Percentiles rank a stretch among this genome's conserved stretches.
phyloP scores from a whole-genome alignment of 2,113 vertebrate species.

The Noturus placidus region DNA sequence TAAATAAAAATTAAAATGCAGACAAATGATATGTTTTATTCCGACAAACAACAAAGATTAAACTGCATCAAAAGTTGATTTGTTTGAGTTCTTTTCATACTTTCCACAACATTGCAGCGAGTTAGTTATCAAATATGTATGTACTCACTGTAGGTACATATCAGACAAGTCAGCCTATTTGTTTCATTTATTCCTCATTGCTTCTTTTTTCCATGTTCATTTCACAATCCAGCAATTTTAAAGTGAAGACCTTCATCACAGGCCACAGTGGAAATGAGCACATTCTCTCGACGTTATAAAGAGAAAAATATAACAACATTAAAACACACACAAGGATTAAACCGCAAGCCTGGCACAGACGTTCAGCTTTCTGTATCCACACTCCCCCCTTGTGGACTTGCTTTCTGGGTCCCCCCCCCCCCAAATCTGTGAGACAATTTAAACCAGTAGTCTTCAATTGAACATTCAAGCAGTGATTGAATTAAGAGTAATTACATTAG shows the following conservation, averaged over 20 bases:
- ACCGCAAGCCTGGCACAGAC: neutral
- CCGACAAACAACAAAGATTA: neutral
- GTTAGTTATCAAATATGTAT: neutral
- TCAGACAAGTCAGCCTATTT: neutral
- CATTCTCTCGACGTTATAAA: neutral
- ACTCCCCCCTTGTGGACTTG: conserved; percentile 64
- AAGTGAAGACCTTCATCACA: neutral
- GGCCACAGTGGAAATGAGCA: neutral
- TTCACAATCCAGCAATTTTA: neutral
- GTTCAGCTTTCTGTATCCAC: conserved; percentile 46
- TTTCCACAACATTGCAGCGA: neutral
- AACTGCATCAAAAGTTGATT: neutral
- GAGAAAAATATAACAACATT: neutral
- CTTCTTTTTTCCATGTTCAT: neutral
- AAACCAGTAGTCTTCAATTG: too few relatives aligned
- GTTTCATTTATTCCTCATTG: neutral
- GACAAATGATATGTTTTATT: neutral
- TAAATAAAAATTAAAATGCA: too few relatives aligned
- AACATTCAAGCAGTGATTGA: too few relatives aligned
- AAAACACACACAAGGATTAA: neutral
- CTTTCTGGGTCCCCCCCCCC: too few relatives aligned
- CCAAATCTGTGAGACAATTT: too few relatives aligned
- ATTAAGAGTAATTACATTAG: too few relatives aligned
- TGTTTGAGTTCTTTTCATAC: neutral
- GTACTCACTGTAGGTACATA: neutral